phyloP scores from a whole-genome alignment of 2,113 vertebrate species.

The Brevimyrus niger region DNA sequence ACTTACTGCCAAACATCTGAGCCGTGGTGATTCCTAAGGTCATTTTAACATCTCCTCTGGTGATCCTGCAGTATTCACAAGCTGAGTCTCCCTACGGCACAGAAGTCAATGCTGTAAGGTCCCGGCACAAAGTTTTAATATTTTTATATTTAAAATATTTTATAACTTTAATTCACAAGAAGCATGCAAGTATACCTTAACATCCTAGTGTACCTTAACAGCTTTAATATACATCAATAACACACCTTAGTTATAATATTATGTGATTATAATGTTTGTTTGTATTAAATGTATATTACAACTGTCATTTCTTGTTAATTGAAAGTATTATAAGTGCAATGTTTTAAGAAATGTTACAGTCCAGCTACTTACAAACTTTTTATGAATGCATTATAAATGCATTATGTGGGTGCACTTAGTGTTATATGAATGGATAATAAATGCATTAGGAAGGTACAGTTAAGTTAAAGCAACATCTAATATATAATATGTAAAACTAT shows the following conservation, averaged over 20 bases:
- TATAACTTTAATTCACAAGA: background rate
- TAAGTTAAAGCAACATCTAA: background rate
- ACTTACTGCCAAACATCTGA: slow-evolving; percentile 54
- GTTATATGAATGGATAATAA: background rate
- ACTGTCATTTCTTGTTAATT: background rate
- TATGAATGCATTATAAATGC: background rate
- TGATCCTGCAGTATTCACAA: slow-evolving; percentile 64
- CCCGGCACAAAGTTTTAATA: background rate
- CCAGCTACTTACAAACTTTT: background rate
- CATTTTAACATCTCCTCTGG: slow-evolving; percentile 37
- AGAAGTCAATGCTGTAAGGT: background rate
- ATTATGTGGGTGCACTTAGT: background rate
- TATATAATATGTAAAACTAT: background rate
- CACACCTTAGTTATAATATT: background rate
- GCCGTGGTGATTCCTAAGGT: slow-evolving; percentile 36
- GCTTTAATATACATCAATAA: background rate
- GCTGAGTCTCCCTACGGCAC: slow-evolving; percentile 41
- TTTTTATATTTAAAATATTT: background rate
- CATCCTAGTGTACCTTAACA: background rate
- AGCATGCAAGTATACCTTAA: background rate
- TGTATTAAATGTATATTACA: background rate
- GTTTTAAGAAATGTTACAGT: background rate
- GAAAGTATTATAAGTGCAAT: background rate
- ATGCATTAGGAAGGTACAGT: background rate
- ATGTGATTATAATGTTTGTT: background rate